These are phyloP conservation scores for Epizoanthus illoricatus DNA, from an alignment of 92 coral and sea anemone species.

Conservation along the genomic window DNA sequence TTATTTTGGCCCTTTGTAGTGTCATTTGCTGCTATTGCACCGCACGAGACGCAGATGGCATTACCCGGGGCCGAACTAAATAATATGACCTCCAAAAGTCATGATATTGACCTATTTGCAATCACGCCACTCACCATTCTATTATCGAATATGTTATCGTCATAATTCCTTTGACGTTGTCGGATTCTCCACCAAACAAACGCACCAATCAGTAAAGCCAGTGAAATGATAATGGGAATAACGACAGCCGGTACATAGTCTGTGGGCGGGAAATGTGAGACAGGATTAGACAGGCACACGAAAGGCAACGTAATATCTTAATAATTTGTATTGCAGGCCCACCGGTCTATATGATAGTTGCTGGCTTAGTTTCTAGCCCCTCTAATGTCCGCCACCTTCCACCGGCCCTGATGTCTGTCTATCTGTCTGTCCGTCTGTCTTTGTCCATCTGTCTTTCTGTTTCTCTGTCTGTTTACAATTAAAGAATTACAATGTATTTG, in stretches of 20 bases:
- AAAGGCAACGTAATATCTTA: too few relatives aligned
- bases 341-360: too few relatives aligned
- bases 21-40: too few relatives aligned
- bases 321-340: too few relatives aligned
- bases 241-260: slow-evolving; percentile 8
- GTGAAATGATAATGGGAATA: background rate
- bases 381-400: too few relatives aligned
- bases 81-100: too few relatives aligned
- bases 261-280: background rate
- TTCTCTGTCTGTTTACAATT: background rate
- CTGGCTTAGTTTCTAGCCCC: too few relatives aligned
- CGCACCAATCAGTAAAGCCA: background rate
- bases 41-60: too few relatives aligned
- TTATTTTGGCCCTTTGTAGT: too few relatives aligned
- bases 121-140: background rate
- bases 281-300: too few relatives aligned
- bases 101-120: too few relatives aligned
- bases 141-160: slow-evolving; percentile 8
- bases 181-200: slow-evolving; percentile 28
- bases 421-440: background rate
- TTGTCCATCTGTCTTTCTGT: background rate
- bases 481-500: background rate
- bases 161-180: background rate
- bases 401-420: background rate
- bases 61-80: too few relatives aligned